Percentiles rank a stretch among this genome's conserved stretches.
Evolutionary conservation across 2,797 vertebrate species (phyloP).

Genomic region (Forpus xanthops): DNA sequence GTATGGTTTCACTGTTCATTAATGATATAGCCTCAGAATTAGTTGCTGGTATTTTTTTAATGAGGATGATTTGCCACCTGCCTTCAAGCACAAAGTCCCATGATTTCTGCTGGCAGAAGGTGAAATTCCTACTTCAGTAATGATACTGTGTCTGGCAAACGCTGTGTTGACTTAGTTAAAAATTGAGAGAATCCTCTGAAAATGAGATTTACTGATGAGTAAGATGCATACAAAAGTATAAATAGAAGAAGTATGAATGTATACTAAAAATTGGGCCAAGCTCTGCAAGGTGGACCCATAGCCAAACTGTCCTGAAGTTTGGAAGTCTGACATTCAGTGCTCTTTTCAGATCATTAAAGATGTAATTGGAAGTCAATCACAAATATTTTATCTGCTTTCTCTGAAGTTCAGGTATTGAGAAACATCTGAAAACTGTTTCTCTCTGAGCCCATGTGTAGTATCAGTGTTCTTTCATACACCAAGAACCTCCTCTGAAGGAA

Average conservation of each 20-base stretch:
- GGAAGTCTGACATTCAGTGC: neutral
- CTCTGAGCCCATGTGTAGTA: neutral
- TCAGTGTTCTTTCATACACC: neutral
- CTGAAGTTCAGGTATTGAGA: neutral
- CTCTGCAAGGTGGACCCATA: neutral
- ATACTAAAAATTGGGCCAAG: neutral
- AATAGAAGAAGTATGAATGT: conserved; percentile 18
- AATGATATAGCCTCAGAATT: neutral
- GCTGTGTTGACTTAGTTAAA: conserved; percentile 30
- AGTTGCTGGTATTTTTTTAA: neutral
- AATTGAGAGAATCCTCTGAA: conserved; percentile 28
- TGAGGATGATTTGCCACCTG: neutral
- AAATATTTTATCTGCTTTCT: neutral
- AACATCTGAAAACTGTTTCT: neutral
- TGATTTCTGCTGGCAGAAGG: conserved; percentile 50
- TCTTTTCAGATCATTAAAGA: neutral
- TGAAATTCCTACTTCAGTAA: conserved; percentile 46
- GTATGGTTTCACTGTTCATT: neutral
- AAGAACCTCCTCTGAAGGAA: neutral
- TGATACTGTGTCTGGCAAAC: conserved; percentile 30
- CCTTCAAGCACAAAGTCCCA: conserved; percentile 4
- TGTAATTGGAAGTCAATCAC: neutral
- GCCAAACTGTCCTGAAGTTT: neutral
- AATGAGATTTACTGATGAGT: conserved; percentile 35
- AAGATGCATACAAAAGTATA: conserved; percentile 24